Evolutionary conservation across 2,797 vertebrate species (phyloP), one percentile per base, ranked within the genome.

Genomic region (Peromyscus melanophrys): DNA sequence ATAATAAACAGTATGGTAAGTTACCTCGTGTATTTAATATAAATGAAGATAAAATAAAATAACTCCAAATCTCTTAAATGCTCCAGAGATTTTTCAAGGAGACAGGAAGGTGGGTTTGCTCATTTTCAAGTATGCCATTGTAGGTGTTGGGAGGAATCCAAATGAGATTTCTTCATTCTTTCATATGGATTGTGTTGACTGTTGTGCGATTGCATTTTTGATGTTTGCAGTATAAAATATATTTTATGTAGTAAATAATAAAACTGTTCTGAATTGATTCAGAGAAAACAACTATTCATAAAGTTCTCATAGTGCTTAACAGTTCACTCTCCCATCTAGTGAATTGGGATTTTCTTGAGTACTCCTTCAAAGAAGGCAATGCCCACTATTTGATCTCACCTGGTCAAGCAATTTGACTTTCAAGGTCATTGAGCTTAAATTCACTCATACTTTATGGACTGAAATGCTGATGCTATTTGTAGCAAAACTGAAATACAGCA

Each of bases 231-330:
- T 65, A 69, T 97, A 97, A 96, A 96, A 95, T 93, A 96, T 95
- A 78, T 83, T 96, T 95, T 78, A 94, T 67, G 80, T 29, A 87
- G 43, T 96, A 97, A 95, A 95, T 91, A 97, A 57, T 67, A 96
- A 90, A 97, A 92, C 16, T 93, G 7, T 96, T 98, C 91, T 95
- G 96, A 94, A 94, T 84, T 96, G 89, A 90, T 97, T 97, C 93
- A 88, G 97, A 97, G 96, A 98, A 97, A 59, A 96, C 65, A 73
- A 67, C 81, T 95, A 91, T 97, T 97, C 97, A 90, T 78, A 92
- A 97, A 97, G 97, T 95, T 95, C 87, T 87, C 16, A 0, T 21
- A 63, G 89, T 90, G 55, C 88, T 97, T 96, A 97, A 97, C 25
- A 85, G 91, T 82, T 65, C 10, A 88, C 90, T 96, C 63, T 97